Base-by-base conservation (phyloP, 1,140 invertebrate genomes). In the Caenorhabditis briggsae region DNA sequence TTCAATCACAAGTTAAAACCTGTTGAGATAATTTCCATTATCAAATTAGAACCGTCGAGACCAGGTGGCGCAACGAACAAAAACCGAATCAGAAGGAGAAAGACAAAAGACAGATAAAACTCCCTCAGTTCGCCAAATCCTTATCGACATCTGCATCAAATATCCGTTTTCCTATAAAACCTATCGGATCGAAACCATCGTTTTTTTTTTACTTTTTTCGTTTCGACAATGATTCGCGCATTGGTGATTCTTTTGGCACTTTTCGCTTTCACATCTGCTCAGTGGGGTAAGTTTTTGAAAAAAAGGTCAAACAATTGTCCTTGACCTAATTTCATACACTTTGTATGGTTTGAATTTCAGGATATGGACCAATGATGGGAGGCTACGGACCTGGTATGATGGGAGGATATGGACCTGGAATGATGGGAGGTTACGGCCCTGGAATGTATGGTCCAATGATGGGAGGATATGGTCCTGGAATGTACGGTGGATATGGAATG, bases 321-420 rank as follows among this genome's bases (percentile, higher is more conserved):
- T 33, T 33, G 33, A 33, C 33, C 33, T 33, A 33, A 33, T 33
- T 33, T 33, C 3, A 33, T 33, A 33, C 1, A 33, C 3, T 33
- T 33, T 33, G 33, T 33, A 46, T 7, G 46, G 6, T 70, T 5
- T 12, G 23, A 70, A 12, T 43, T 70, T 70, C 41, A 70, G 65
- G 65, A 5, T 70, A 70, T 20, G 65, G 65, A 9, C 65, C 65
- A 48, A 70, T 70, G 65, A 70, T 70, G 65, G 65, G 65, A 14
- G 59, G 59, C 3, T 64, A 64, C 16, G 65, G 65, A 14, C 65
- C 65, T n/a, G 43, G 33, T 1, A 70, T 70, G 65, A 70, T 70
- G 65, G 65, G 65, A 14, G 65, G 65, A 18, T 70, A 70, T 18
- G 65, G 65, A 2, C 65, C 65, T 7, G 43, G 33, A n/a, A 70